A percentile compares a stretch with the other conserved stretches of the same genome.
These are phyloP conservation scores for Alviniconcha strummeri DNA, from an alignment of 2,888 invertebrate species.

Conservation along the genomic window DNA sequence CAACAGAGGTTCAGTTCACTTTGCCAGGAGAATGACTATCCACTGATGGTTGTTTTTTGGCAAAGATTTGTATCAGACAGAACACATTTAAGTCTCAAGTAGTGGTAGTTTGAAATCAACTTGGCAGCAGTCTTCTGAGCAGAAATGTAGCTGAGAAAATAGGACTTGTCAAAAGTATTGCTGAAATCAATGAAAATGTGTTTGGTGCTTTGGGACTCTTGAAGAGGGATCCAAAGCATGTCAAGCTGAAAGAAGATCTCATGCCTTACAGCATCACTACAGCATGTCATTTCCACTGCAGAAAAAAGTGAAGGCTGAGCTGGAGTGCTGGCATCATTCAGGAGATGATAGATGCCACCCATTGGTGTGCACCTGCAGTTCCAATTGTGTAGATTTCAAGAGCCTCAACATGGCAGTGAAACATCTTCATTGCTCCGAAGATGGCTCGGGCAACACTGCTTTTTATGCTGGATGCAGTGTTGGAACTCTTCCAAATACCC, in stretches of 20 bases:
- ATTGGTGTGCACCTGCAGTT: conserved; percentile 4
- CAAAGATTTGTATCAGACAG: not conserved
- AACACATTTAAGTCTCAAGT: not conserved
- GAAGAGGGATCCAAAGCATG: not conserved
- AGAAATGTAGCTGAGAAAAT: not conserved
- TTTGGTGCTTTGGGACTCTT: not conserved
- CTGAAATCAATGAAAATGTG: not conserved
- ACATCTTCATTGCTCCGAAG: not conserved
- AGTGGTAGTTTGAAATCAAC: not conserved
- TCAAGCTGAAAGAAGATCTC: not conserved
- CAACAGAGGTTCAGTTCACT: not conserved
- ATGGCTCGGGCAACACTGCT: not conserved
- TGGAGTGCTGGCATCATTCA: not conserved
- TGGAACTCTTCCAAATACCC: not conserved
- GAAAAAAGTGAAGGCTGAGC: not conserved
- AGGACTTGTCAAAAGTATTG: not conserved
- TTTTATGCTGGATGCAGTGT: not conserved
- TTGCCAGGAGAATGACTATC: not conserved
- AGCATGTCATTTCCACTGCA: not conserved
- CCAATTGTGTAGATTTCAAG: conserved; percentile 10
- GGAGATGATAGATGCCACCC: not conserved
- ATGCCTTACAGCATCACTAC: not conserved
- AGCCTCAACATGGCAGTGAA: not conserved
- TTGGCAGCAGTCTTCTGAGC: not conserved
- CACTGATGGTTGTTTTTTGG: not conserved